These are phyloP conservation scores for Oreotragus oreotragus DNA, from an alignment of 2,113 vertebrate species.

Conservation along the genomic window DNA sequence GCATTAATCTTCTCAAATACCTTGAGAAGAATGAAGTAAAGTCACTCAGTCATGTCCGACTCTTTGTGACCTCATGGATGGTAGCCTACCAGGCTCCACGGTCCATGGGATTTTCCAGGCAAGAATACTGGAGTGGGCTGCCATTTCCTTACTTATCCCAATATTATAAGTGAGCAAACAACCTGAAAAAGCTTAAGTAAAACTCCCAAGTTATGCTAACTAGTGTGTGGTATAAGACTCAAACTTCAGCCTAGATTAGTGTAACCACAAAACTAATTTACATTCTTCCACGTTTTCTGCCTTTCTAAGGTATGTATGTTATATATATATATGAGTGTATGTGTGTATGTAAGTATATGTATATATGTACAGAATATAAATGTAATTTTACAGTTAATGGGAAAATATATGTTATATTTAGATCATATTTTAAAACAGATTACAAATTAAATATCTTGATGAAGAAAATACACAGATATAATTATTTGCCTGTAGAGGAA, in stretches of 20 bases:
- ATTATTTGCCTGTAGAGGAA: slow-evolving; percentile 39
- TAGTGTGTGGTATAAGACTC: not conserved
- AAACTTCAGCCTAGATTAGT: not conserved
- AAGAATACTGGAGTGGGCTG: too few relatives aligned
- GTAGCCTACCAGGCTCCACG: too few relatives aligned
- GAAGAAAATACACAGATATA: slow-evolving; percentile 32
- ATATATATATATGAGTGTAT: not conserved
- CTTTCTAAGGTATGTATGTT: not conserved
- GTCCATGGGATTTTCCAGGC: too few relatives aligned
- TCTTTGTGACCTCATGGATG: too few relatives aligned
- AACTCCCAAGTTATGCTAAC: not conserved
- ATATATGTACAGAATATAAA: not conserved
- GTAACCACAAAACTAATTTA: not conserved
- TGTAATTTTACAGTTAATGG: not conserved
- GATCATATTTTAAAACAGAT: slow-evolving; percentile 19
- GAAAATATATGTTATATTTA: not conserved
- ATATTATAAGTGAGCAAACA: not conserved
- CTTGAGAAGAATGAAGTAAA: too few relatives aligned
- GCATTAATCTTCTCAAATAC: slow-evolving; percentile 1
- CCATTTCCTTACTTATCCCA: slow-evolving; percentile 17
- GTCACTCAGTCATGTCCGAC: too few relatives aligned
- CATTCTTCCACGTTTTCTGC: not conserved
- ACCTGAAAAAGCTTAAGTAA: not conserved
- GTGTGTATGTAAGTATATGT: not conserved
- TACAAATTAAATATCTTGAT: slow-evolving; percentile 47